Evolutionary conservation across 1,140 invertebrate species (phyloP).

Genomic region (Scaptomyza hsui): DNA sequence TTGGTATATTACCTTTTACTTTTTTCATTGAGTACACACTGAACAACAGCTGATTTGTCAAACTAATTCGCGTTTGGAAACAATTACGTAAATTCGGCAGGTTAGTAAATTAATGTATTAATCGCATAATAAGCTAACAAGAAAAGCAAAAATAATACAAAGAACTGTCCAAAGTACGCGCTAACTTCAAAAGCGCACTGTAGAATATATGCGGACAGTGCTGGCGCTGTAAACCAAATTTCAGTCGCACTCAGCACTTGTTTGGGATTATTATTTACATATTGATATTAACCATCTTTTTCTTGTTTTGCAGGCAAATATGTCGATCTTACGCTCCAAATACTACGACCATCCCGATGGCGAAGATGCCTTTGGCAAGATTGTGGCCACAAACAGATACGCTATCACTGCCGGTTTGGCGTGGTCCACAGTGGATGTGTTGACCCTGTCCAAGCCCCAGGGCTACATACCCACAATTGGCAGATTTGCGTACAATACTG

Average conservation of each 20-base stretch:
- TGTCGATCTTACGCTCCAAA: constrained; percentile 76
- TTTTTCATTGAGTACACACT: constrained; percentile 31
- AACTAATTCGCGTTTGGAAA: constrained; percentile 39
- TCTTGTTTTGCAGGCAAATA: constrained; percentile 46
- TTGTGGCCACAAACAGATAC: constrained; percentile 86
- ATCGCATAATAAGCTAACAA: background rate
- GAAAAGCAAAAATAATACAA: background rate
- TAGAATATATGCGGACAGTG: background rate
- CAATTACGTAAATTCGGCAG: constrained; percentile 80
- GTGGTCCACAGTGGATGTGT: constrained; percentile 85
- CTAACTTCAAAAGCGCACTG: background rate
- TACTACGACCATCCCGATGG: constrained; percentile 91
- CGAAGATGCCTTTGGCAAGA: constrained; percentile 87
- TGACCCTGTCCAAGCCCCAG: constrained; percentile 86
- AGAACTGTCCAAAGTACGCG: background rate
- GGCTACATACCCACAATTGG: constrained; percentile 84
- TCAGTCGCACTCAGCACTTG: background rate
- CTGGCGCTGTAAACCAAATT: background rate
- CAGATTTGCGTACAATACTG: constrained; percentile 85
- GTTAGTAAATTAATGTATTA: constrained; percentile 61
- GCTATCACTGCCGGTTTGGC: constrained; percentile 84
- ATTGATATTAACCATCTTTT: background rate
- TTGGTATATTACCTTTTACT: background rate
- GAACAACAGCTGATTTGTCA: constrained; percentile 57
- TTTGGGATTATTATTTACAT: constrained; percentile 25